Evolutionary conservation across 2,113 vertebrate genomes (phyloP), one percentile per base, ranked within the genome.

Genomic region (Cettia cetti): DNA sequence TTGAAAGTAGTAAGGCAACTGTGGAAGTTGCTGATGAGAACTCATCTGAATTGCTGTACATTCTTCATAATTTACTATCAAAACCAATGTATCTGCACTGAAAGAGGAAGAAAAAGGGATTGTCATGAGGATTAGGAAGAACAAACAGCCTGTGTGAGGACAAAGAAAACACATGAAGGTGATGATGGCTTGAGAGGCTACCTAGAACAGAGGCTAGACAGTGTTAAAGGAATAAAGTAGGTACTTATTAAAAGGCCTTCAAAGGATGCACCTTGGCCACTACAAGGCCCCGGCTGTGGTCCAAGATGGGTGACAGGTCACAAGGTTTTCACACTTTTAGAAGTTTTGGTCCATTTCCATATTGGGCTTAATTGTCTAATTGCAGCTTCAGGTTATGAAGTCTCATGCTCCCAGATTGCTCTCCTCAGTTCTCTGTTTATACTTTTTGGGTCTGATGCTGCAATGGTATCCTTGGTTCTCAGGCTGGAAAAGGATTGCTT

Each of bases 261-360:
- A 61, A 49, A 60, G 7, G 44, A 50, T 11, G 7, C n/a, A 49
- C 7, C 16, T 18, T 33, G 74, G n/a, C 22, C 35, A 33, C 10
- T 9, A 26, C 16, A 33, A 49, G 44, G 26, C 3, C 56, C 21
- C 9, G 16, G n/a, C 12, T 4, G 1, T 2, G 35, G n/a, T 11
- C 20, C 7, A 24, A 37, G 9, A 23, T 59, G 11, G 26, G 23
- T 0, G 1, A 23, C 1, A 2, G 5, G 10, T 60, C 21, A 37
- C 3, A 3, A 1, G 1, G 1, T 47, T 37, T 47, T 31, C 9
- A 47, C 15, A 31, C 11, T 47, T 69, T 24, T 18, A 23, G 14
- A 37, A 31, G 12, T 18, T 60, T 47, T 76, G 54, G 9, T 59
- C 11, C 15, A 31, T 60, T 47, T 60, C 3, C 27, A 14, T 18